A percentile compares a stretch with the other conserved stretches of the same genome.
Evolutionary conservation across 2,113 vertebrate species (phyloP).

Genomic region (Phrynosoma blainvillii): DNA sequence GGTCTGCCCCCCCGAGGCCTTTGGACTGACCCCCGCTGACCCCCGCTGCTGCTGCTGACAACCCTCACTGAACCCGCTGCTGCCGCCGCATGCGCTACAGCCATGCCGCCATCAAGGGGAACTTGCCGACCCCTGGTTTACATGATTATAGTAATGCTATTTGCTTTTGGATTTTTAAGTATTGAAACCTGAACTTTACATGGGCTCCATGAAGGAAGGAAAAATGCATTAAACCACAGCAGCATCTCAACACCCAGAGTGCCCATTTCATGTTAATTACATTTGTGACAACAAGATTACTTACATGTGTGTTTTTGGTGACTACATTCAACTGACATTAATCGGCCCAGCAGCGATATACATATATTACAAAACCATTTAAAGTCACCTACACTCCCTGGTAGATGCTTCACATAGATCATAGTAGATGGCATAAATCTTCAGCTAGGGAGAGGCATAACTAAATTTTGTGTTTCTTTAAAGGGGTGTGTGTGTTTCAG

Average conservation of each 20-base stretch:
- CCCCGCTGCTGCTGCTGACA: no score
- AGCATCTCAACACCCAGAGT: constrained; percentile 40
- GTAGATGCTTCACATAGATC: constrained; percentile 64
- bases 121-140: not conserved
- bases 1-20: no score
- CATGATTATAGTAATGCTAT: constrained; percentile 37
- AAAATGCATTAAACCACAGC: constrained; percentile 43
- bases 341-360: constrained; percentile 63
- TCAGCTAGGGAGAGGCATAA: constrained; percentile 45
- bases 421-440: constrained; percentile 57
- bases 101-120: no score
- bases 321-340: constrained; percentile 61
- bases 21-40: no score
- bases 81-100: no score
- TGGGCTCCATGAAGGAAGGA: constrained; percentile 44
- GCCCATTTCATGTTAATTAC: constrained; percentile 66
- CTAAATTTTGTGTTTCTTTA: constrained; percentile 49
- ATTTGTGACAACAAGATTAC: constrained; percentile 62
- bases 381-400: constrained; percentile 63
- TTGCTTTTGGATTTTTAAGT: constrained; percentile 10
- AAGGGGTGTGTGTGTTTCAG: not conserved
- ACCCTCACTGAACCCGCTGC: no score
- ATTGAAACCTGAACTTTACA: not conserved
- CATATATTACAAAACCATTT: constrained; percentile 62
- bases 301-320: constrained; percentile 64